Base-by-base conservation (phyloP, 37 sponge, comb jelly and placozoan genomes). In the Ephydatia muelleri region DNA sequence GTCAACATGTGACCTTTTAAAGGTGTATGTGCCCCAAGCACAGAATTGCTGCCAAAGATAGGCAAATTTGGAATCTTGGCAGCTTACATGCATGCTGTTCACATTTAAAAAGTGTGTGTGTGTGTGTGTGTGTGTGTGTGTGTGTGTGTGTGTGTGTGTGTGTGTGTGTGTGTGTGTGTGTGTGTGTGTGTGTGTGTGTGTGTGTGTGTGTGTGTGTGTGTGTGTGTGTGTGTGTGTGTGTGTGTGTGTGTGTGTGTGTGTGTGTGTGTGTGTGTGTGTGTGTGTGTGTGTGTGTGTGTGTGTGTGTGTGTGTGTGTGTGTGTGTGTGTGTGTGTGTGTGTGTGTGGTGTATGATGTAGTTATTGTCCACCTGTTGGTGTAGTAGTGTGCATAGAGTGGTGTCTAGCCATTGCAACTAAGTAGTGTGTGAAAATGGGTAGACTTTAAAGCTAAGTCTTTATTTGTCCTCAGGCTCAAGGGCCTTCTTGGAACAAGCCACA, bases 401-500 rank as follows among this genome's bases (percentile, higher is more conserved):
- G n/a, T n/a, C n/a, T n/a, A n/a, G n/a, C n/a, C n/a, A n/a, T n/a
- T n/a, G n/a, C n/a, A n/a, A n/a, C n/a, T n/a, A n/a, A n/a, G n/a
- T n/a, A n/a, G n/a, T n/a, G n/a, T n/a, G n/a, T n/a, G n/a, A n/a
- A n/a, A n/a, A n/a, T n/a, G n/a, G n/a, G n/a, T n/a, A n/a, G n/a
- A n/a, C n/a, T n/a, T n/a, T n/a, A n/a, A n/a, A n/a, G n/a, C 57
- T 57, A 1, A 14, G 21, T 49, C 64, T 38, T 0, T 82, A 28
- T 35, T 11, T 57, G 77, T 65, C 29, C 65, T 68, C 72, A 93
- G 88, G 47, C 36, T 93, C n/a, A 93, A 93, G 43, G 83, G 85
- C 38, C 76, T 93, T 14, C 88, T 93, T 30, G 76, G 90, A 49
- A 89, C 83, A 31, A 78, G 73, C 19, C 81, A 74, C 12, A 89